These are phyloP conservation scores for Metalampra italica DNA, from an alignment of 2,888 invertebrate genomes.

Conservation along the genomic window DNA sequence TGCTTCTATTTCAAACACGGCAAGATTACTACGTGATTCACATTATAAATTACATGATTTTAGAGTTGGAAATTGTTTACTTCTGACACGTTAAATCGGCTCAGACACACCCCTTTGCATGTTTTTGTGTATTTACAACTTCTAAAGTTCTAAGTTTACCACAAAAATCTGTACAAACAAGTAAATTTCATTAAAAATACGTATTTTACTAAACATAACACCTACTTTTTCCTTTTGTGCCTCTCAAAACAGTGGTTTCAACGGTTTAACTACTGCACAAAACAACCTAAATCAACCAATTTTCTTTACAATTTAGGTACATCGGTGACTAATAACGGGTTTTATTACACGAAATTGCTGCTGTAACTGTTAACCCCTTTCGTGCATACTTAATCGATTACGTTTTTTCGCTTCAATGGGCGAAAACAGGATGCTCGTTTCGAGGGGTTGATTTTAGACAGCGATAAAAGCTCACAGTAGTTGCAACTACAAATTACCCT, in stretches of 20 bases:
- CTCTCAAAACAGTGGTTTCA: neutral
- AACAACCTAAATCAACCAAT: neutral
- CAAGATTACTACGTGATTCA: neutral
- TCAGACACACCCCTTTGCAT: slow-evolving; percentile 14
- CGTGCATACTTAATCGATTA: slow-evolving; percentile 9
- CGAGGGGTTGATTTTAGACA: slow-evolving; percentile 9
- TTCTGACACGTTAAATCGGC: slow-evolving; percentile 12
- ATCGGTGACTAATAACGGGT: slow-evolving; percentile 9
- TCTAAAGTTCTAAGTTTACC: no score
- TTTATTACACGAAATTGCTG: slow-evolving; percentile 4
- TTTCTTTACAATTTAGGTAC: neutral
- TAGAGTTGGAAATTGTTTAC: slow-evolving; percentile 10
- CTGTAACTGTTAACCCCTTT: slow-evolving; percentile 3
- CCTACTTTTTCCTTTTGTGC: neutral
- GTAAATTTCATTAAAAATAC: neutral
- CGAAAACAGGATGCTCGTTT: slow-evolving; percentile 10
- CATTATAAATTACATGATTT: neutral
- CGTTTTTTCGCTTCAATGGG: slow-evolving; percentile 13
- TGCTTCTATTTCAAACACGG: neutral
- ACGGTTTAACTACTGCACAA: neutral
- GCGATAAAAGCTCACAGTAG: neutral
- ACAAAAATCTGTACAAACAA: neutral
- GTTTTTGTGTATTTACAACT: neutral
- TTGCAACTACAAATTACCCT: slow-evolving; percentile 10
- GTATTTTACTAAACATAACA: neutral